Evolutionary conservation across 2,797 vertebrate genomes (phyloP).

Genomic region (Alfaro cultratus): DNA sequence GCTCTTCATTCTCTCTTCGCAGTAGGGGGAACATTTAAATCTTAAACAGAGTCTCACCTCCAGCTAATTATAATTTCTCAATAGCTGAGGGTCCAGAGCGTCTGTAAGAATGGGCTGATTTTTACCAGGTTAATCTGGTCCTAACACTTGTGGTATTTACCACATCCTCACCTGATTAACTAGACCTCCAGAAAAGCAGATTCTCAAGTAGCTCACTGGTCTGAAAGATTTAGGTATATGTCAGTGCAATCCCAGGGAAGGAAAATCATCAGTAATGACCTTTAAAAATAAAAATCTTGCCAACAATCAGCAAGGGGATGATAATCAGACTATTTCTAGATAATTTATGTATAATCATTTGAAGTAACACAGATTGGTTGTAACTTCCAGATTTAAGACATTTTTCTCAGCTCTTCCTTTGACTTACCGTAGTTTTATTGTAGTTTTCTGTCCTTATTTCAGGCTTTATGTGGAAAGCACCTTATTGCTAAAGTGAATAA

Average conservation of each 20-base stretch:
- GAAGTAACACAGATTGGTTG: background rate
- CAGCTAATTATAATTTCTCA: too few species aligned
- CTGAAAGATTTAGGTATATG: background rate
- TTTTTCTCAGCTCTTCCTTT: background rate
- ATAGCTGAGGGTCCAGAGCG: too few species aligned
- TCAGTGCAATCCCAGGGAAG: background rate
- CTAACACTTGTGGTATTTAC: background rate
- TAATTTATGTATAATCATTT: background rate
- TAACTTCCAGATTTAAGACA: background rate
- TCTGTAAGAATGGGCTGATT: too few species aligned
- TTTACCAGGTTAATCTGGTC: background rate
- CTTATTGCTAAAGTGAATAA: background rate
- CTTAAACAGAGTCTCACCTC: too few species aligned
- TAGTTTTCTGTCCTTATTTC: background rate
- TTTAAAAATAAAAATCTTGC: background rate
- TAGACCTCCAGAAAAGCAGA: background rate
- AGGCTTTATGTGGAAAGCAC: background rate
- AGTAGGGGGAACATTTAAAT: too few species aligned
- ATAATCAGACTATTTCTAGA: background rate
- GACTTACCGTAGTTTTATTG: background rate
- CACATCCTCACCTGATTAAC: background rate
- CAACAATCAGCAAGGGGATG: background rate
- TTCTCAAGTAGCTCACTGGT: too few species aligned
- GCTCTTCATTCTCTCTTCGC: too few species aligned
- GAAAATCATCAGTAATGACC: background rate